Evolutionary conservation across 2,888 invertebrate species (phyloP), one percentile per base, ranked within the genome.

Genomic region (Cerastis leucographa): DNA sequence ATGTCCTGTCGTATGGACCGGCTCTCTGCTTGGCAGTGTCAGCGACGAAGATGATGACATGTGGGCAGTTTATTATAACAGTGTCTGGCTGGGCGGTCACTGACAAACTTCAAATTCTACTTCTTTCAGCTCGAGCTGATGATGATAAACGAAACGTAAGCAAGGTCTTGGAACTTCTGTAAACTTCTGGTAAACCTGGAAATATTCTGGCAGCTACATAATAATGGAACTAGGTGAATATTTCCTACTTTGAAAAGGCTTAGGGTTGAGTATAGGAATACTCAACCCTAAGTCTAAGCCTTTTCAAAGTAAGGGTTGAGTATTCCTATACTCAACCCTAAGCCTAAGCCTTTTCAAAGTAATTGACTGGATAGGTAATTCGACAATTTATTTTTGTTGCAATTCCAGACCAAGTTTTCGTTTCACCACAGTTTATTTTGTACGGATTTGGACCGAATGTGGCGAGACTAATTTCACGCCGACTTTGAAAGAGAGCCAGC

Each of bases 381-480:
- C 7, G 6, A 40, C 61, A 40, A 71, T 68, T 61, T 62, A 71
- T 44, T 83, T 76, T 73, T 46, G 68, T 70, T 75, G 68, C 61
- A 61, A 62, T 76, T 75, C 40, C n/a, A n/a, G 29, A 54, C 69
- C 44, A 72, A 79, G 71, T 85, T 81, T 80, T 75, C 78, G 82
- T 86, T 86, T 85, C 72, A 74, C 79, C 67, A 76, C 83, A 85
- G 87, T 91, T 89, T 89, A 89, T 91, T 89, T 88, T 87, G 85
- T 87, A 81, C 83, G 83, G 79, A 86, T 86, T 88, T 85, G 82
- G 81, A 89, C 87, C 85, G 87, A 88, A 89, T 89, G 88, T 86
- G 90, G 88, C 86, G 85, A 87, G 86, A 89, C 90, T 93, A 92
- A 93, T 93, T 93, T 93, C 89, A 92, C 90, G 90, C 90, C 77